Conservation (phyloP, 2,888 invertebrate genomes). For the Miltochrista miniata region DNA sequence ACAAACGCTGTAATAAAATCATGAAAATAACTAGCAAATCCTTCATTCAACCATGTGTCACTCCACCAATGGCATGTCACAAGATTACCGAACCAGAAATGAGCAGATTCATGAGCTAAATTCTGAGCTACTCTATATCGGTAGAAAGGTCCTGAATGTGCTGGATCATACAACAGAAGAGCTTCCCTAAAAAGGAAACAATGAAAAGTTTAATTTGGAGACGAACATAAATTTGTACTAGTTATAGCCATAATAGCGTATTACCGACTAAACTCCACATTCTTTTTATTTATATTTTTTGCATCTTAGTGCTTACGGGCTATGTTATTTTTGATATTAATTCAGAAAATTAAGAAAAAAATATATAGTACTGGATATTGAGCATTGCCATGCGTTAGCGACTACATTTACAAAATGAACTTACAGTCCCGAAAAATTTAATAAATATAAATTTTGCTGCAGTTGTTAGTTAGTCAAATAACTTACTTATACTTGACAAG, state of each 20-base stretch:
- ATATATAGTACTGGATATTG: too few species aligned
- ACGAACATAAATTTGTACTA: too few species aligned
- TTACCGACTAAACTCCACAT: too few species aligned
- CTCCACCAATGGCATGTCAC: conserved; percentile 92
- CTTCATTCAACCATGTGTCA: conserved; percentile 88
- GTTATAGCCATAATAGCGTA: too few species aligned
- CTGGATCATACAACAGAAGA: conserved; percentile 70
- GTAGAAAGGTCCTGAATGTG: conserved; percentile 68
- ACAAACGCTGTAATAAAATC: conserved; percentile 81
- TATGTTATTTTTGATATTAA: too few species aligned
- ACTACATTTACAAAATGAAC: too few species aligned
- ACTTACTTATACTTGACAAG: conserved; percentile 89
- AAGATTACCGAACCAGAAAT: conserved; percentile 93
- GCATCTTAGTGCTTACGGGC: too few species aligned
- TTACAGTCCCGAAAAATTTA: too few species aligned
- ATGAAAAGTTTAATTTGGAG: too few species aligned
- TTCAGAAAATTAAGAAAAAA: too few species aligned
- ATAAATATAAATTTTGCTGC: not conserved
- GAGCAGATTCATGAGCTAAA: conserved; percentile 90
- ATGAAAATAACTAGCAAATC: conserved; percentile 89
- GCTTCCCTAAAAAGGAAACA: conserved; percentile 57
- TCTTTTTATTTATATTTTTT: too few species aligned
- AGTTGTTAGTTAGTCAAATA: not conserved
- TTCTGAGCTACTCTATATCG: conserved; percentile 84
- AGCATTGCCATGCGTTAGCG: too few species aligned